Percentiles rank a stretch among this genome's conserved stretches.
These are phyloP conservation scores for Meloidogyne hapla DNA, from an alignment of 1,140 invertebrate genomes.

Conservation along the genomic window DNA sequence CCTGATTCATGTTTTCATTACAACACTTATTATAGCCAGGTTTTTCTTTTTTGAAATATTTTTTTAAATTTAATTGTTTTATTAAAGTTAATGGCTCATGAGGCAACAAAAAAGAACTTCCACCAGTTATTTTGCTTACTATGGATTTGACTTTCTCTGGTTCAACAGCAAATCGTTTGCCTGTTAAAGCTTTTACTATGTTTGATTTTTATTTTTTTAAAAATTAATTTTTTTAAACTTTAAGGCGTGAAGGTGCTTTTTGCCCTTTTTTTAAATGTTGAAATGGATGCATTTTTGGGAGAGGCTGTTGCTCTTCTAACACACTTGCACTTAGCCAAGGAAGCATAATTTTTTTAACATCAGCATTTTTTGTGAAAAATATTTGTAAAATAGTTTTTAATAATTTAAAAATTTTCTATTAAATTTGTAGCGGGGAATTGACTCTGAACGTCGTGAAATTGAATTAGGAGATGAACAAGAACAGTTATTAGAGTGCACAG, in stretches of 20 bases:
- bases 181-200: constrained; percentile 52
- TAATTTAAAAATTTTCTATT: constrained; percentile 9
- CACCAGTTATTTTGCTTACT: constrained; percentile 54
- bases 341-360: background rate
- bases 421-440: constrained; percentile 50
- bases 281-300: constrained; percentile 58
- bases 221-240: constrained; percentile 33
- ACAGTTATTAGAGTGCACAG: constrained; percentile 49
- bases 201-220: constrained; percentile 26
- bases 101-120: constrained; percentile 48
- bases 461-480: constrained; percentile 49
- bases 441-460: constrained; percentile 52
- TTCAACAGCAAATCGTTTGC: constrained; percentile 41
- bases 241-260: constrained; percentile 54
- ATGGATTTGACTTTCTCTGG: constrained; percentile 55
- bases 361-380: too few relatives aligned
- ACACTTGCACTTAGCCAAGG: background rate
- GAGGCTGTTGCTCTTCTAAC: constrained; percentile 51
- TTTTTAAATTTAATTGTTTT: too few relatives aligned
- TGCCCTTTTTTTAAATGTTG: constrained; percentile 54
- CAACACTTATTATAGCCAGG: constrained; percentile 56
- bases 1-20: constrained; percentile 48
- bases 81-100: constrained; percentile 34
- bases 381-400: too few relatives aligned
- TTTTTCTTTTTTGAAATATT: background rate